Conservation (phyloP, 2,797 vertebrate species). For the Psittacula derbiana region DNA sequence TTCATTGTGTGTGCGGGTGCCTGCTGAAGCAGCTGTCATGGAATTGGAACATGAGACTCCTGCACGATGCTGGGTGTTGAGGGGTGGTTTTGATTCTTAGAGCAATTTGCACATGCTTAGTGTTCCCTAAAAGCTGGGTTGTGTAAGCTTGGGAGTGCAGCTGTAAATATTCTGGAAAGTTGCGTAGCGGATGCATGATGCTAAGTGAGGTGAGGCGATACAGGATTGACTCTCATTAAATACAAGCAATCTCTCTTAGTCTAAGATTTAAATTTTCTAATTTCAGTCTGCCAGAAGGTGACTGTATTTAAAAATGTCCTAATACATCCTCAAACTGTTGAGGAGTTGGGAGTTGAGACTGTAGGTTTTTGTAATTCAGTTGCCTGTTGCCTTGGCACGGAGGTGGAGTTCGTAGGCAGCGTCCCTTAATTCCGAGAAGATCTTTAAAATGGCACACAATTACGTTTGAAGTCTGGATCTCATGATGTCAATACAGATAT, state of each 20-base stretch:
- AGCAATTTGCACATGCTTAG: not conserved
- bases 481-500: slow-evolving; percentile 52
- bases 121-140: not conserved
- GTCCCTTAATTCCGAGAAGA: not conserved
- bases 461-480: slow-evolving; percentile 48
- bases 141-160: not conserved
- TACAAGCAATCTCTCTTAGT: not conserved
- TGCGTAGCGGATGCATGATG: accelerated
- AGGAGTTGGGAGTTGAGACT: not conserved
- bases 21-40: not conserved
- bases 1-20: accelerated
- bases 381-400: not conserved
- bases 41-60: too few relatives aligned
- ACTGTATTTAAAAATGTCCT: not conserved
- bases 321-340: not conserved
- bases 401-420: not conserved
- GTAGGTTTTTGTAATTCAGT: not conserved
- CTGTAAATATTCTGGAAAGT: not conserved
- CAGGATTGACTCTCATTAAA: not conserved
- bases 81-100: not conserved
- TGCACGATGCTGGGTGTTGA: not conserved
- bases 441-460: slow-evolving; percentile 8
- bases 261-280: not conserved
- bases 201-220: not conserved
- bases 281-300: not conserved